Percentiles rank a stretch among this genome's conserved stretches.
Conservation (phyloP, 2,888 invertebrate genomes). For the Ashinkailepas kermadecensis region DNA sequence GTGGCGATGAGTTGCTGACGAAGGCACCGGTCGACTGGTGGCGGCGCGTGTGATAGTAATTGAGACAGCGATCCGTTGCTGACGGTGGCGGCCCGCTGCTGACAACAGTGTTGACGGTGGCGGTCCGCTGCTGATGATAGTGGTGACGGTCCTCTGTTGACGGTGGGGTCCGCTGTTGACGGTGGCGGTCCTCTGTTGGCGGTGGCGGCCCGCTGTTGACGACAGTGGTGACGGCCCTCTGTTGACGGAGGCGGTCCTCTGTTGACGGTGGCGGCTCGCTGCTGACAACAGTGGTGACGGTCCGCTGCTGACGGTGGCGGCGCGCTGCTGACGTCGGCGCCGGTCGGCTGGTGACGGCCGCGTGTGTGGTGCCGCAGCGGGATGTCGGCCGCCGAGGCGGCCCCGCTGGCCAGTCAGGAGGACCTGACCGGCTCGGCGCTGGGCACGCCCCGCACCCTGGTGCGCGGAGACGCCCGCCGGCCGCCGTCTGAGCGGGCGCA, state of each 20-base stretch:
- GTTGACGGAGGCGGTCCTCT: not conserved
- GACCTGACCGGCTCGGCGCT: conserved; percentile 7
- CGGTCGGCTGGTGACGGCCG: not conserved
- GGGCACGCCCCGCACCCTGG: not conserved
- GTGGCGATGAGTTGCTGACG: too few relatives aligned
- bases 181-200: too few relatives aligned
- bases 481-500: not conserved
- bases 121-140: not conserved
- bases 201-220: too few relatives aligned
- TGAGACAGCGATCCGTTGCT: too few relatives aligned
- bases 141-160: not conserved
- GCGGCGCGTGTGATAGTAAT: not conserved
- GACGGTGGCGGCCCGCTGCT: too few relatives aligned
- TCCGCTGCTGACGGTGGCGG: not conserved
- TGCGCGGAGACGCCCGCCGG: not conserved
- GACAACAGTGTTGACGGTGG: too few relatives aligned
- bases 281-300: not conserved
- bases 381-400: conserved; percentile 1
- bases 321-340: not conserved
- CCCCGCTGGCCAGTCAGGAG: not conserved
- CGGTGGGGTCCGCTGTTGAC: too few relatives aligned
- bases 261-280: too few relatives aligned
- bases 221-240: not conserved
- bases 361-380: not conserved
- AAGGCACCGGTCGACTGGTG: not conserved